Conservation (phyloP, 2,113 vertebrate genomes). For the Myrmophylax atrothorax region DNA sequence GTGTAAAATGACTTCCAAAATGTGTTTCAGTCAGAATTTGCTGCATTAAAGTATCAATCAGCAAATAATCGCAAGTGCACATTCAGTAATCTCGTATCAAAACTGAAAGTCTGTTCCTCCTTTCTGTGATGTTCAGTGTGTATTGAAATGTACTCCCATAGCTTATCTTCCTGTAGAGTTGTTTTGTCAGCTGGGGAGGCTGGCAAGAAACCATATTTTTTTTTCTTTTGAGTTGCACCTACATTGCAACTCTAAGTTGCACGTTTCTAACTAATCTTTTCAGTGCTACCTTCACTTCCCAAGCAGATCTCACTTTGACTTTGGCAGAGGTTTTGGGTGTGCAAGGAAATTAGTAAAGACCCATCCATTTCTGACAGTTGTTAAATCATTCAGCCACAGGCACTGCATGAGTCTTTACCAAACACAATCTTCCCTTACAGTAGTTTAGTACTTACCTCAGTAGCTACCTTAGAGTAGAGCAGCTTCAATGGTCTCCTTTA, state of each 20-base stretch:
- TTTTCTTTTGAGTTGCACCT: background rate
- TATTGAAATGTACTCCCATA: background rate
- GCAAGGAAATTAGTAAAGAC: background rate
- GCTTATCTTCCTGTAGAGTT: background rate
- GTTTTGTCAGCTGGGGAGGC: background rate
- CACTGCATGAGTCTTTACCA: background rate
- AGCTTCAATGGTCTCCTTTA: background rate
- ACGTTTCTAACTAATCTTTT: background rate
- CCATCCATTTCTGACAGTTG: background rate
- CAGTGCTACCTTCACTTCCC: background rate
- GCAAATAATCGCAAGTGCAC: background rate
- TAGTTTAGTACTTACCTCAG: background rate
- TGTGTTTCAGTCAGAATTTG: background rate
- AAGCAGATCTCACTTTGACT: background rate
- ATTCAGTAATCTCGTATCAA: background rate
- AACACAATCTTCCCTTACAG: background rate
- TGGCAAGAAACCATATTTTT: background rate
- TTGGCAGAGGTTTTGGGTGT: background rate
- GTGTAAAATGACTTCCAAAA: background rate
- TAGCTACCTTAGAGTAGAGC: background rate
- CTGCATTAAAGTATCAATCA: background rate
- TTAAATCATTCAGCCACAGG: background rate
- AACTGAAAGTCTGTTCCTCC: background rate
- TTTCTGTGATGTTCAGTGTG: background rate
- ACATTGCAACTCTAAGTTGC: background rate